Percentiles rank a stretch among this genome's conserved stretches.
phyloP scores from a whole-genome alignment of 2,797 vertebrate species.

The Pelodytes ibericus region DNA sequence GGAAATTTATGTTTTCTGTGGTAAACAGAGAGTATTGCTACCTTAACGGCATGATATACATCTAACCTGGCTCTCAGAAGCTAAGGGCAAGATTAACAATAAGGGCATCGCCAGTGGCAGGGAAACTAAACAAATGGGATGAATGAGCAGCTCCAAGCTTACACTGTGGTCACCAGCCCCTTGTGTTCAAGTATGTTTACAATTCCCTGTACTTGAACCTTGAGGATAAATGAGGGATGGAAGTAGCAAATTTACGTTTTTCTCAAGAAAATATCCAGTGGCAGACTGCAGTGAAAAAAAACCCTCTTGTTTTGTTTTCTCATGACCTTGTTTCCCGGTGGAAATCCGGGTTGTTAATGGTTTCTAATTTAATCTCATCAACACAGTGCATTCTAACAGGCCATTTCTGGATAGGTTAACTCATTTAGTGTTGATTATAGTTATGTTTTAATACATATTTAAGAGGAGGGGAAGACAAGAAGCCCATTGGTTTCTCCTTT shows the following conservation, averaged over 20 bases:
- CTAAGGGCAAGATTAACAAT: constrained; percentile 40
- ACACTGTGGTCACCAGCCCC: constrained; percentile 39
- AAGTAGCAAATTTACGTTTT: constrained; percentile 27
- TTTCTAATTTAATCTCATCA: constrained; percentile 30
- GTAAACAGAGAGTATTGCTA: not conserved
- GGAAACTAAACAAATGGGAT: constrained; percentile 31
- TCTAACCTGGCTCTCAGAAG: constrained; percentile 16
- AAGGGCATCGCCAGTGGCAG: constrained; percentile 36
- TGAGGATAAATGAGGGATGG: constrained; percentile 42
- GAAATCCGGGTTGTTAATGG: constrained; percentile 26
- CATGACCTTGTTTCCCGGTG: constrained; percentile 18
- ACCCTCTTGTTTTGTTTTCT: constrained; percentile 21
- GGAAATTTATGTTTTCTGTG: not conserved
- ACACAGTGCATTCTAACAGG: constrained; percentile 6
- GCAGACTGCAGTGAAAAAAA: constrained; percentile 3
- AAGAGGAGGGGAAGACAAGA: not conserved
- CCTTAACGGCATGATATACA: constrained; percentile 18
- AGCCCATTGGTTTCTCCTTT: too few species aligned
- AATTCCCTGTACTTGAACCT: constrained; percentile 46
- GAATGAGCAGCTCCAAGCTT: constrained; percentile 35
- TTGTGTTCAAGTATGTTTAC: constrained; percentile 50
- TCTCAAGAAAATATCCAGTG: constrained; percentile 41
- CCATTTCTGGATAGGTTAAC: not conserved
- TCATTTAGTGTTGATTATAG: constrained; percentile 13
- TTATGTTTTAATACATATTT: constrained; percentile 8